These are phyloP conservation scores for Folsomia candida DNA, from an alignment of 2,888 invertebrate species.

Conservation along the genomic window DNA sequence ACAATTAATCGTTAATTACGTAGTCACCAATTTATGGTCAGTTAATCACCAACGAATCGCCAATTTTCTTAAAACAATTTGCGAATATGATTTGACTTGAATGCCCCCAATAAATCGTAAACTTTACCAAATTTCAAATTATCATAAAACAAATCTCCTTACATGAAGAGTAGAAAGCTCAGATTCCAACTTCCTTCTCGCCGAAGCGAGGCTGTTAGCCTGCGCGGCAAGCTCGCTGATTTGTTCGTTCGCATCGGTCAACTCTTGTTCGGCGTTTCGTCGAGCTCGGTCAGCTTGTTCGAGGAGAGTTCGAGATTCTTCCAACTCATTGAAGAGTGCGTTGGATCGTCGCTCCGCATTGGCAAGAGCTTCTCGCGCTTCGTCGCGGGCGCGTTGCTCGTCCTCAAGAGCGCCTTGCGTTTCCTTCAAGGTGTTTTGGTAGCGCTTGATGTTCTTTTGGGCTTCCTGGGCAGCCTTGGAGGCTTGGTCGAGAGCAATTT, in stretches of 20 bases:
- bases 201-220: slow-evolving; percentile 31
- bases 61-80: too few relatives aligned
- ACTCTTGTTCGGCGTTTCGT: slow-evolving; percentile 95
- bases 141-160: slow-evolving; percentile 49
- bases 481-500: slow-evolving; percentile 97
- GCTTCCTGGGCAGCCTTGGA: slow-evolving; percentile 96
- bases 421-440: slow-evolving; percentile 96
- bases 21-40: too few relatives aligned
- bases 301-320: slow-evolving; percentile 93
- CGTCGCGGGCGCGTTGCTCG: slow-evolving; percentile 96
- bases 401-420: slow-evolving; percentile 93
- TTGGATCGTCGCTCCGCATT: slow-evolving; percentile 97
- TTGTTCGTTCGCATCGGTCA: slow-evolving; percentile 96
- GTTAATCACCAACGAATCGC: too few relatives aligned
- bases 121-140: too few relatives aligned
- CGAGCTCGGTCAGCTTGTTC: slow-evolving; percentile 98
- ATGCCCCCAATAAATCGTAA: too few relatives aligned
- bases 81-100: too few relatives aligned
- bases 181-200: slow-evolving; percentile 94
- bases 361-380: slow-evolving; percentile 96
- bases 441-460: slow-evolving; percentile 98
- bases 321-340: slow-evolving; percentile 94
- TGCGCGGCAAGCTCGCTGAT: slow-evolving; percentile 77
- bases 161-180: slow-evolving; percentile 95
- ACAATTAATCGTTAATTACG: too few relatives aligned